Conservation (phyloP, 1,140 invertebrate genomes). For the Drosophila ficusphila region DNA sequence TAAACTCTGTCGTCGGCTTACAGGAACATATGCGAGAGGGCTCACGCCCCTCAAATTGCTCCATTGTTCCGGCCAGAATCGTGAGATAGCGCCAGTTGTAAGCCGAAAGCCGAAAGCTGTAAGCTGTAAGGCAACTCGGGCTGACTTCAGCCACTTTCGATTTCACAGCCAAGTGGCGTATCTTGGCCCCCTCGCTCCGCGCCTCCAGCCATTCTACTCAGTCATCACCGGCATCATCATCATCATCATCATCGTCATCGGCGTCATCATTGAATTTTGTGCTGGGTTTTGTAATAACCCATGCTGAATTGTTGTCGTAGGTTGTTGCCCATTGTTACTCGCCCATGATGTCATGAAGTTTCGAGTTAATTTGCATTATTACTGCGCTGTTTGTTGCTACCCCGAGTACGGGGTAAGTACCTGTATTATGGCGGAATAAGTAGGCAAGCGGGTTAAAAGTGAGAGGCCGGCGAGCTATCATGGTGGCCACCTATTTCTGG, state of each 20-base stretch:
- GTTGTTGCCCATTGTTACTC: slow-evolving; percentile 52
- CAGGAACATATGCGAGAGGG: slow-evolving; percentile 49
- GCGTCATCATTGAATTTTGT: slow-evolving; percentile 42
- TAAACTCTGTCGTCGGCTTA: slow-evolving; percentile 57
- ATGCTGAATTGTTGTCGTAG: slow-evolving; percentile 63
- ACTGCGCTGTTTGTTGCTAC: slow-evolving; percentile 31
- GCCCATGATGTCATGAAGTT: slow-evolving; percentile 68
- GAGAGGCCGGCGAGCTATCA: not conserved
- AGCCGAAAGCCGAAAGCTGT: no score
- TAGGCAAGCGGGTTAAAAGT: slow-evolving; percentile 23
- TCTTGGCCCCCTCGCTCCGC: slow-evolving; percentile 7
- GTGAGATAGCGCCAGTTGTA: slow-evolving; percentile 29
- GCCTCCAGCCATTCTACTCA: slow-evolving; percentile 14
- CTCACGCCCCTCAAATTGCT: slow-evolving; percentile 52
- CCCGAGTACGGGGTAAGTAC: slow-evolving; percentile 23
- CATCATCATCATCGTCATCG: slow-evolving; percentile 22
- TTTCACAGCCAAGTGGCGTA: slow-evolving; percentile 47
- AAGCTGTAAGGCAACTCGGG: slow-evolving; percentile 28
- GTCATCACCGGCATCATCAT: slow-evolving; percentile 33
- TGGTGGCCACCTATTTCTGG: not conserved
- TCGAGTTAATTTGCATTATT: slow-evolving; percentile 72
- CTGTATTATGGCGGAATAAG: slow-evolving; percentile 10
- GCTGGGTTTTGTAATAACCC: slow-evolving; percentile 34
- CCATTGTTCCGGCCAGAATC: slow-evolving; percentile 55
- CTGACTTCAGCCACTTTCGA: slow-evolving; percentile 62